Evolutionary conservation across 2,888 invertebrate species (phyloP).

Genomic region (Atethmia centrago): DNA sequence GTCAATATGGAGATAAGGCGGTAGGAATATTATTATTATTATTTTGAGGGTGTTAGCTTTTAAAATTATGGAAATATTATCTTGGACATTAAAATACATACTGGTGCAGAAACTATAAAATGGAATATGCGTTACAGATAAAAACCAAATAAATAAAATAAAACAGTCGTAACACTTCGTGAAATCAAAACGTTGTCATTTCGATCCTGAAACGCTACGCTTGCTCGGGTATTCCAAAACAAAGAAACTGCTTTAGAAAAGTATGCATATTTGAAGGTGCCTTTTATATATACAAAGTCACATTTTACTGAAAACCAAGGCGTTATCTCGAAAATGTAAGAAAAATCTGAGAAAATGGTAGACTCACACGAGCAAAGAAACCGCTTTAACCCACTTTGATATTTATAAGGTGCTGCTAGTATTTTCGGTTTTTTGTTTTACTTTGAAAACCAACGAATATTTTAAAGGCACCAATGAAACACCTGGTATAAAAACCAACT

Average conservation of each 20-base stretch:
- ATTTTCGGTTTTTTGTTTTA: conserved; percentile 2
- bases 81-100: too few species aligned
- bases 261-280: conserved; percentile 34
- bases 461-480: not conserved
- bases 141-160: not conserved
- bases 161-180: not conserved
- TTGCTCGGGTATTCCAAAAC: conserved; percentile 6
- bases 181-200: conserved; percentile 10
- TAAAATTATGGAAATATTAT: too few species aligned
- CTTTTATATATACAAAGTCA: conserved; percentile 29
- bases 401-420: conserved; percentile 44
- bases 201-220: not conserved
- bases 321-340: conserved; percentile 33
- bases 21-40: too few species aligned
- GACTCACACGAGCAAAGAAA: conserved; percentile 13
- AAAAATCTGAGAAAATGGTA: conserved; percentile 45
- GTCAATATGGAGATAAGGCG: too few species aligned
- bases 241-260: conserved; percentile 8
- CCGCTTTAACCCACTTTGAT: conserved; percentile 40
- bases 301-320: conserved; percentile 40
- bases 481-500: not conserved
- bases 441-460: conserved; percentile 9
- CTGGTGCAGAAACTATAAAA: too few species aligned
- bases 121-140: too few species aligned
- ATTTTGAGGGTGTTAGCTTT: too few species aligned